Conservation (phyloP, 2,888 invertebrate genomes). For the Apotomis turbidana region DNA sequence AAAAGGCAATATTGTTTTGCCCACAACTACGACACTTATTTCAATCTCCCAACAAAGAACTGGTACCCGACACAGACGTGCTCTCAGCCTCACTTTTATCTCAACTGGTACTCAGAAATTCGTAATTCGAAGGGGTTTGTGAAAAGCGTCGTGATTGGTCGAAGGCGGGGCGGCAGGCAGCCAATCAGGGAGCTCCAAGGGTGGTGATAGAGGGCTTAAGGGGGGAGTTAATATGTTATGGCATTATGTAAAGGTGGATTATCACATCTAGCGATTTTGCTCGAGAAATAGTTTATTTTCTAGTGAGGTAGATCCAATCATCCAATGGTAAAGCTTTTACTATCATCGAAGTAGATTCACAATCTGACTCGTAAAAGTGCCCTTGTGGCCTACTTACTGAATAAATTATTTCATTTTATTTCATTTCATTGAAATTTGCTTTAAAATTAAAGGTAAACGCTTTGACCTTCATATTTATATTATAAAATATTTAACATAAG, state of each 20-base stretch:
- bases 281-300: not conserved
- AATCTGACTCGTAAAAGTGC: no score
- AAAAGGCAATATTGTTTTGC: slow-evolving; percentile 45
- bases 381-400: no score
- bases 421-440: no score
- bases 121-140: slow-evolving; percentile 66
- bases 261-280: slow-evolving; percentile 24
- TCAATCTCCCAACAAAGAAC: not conserved
- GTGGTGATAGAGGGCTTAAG: slow-evolving; percentile 49
- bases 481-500: no score
- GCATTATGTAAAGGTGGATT: slow-evolving; percentile 16
- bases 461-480: no score
- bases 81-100: not conserved
- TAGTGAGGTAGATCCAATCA: no score
- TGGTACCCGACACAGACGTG: not conserved
- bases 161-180: slow-evolving; percentile 35
- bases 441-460: no score
- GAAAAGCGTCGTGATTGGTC: slow-evolving; percentile 60
- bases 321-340: no score
- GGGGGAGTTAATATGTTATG: slow-evolving; percentile 25
- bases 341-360: no score
- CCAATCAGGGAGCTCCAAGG: slow-evolving; percentile 58
- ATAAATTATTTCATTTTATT: no score
- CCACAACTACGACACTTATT: slow-evolving; percentile 3
- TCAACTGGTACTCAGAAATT: slow-evolving; percentile 52